These are phyloP conservation scores for Dicrurus megarhynchus DNA, from an alignment of 2,113 vertebrate genomes.

Conservation along the genomic window DNA sequence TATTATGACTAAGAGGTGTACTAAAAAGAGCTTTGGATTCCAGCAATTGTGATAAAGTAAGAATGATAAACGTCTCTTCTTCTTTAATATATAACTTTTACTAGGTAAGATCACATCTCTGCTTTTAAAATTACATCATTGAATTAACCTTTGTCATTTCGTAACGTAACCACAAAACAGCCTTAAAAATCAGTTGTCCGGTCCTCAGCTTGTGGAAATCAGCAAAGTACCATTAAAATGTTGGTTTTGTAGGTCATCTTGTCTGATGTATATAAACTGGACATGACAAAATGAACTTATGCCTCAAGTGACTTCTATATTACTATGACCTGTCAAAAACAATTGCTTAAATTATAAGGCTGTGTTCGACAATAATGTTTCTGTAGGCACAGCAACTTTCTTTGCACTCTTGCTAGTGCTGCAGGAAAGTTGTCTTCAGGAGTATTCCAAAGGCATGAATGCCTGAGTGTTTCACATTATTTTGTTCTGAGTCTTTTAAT, in stretches of 20 bases:
- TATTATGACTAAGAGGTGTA: not conserved
- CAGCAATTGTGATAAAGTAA: not conserved
- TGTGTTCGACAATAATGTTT: not conserved
- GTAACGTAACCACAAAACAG: not conserved
- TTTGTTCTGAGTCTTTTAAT: not conserved
- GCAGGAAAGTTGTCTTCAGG: not conserved
- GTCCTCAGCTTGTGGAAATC: not conserved
- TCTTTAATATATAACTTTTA: not conserved
- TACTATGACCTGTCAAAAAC: constrained; percentile 23
- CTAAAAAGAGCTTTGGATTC: not conserved
- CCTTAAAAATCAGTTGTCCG: not conserved
- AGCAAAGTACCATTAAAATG: not conserved
- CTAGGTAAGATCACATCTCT: not conserved
- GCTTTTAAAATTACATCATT: not conserved
- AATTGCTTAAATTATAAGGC: not conserved
- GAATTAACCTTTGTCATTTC: not conserved
- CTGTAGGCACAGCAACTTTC: not conserved
- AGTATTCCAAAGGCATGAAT: not conserved
- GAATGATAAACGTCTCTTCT: not conserved
- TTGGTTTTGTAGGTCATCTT: not conserved
- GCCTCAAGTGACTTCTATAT: constrained; percentile 6
- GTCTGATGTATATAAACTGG: not conserved
- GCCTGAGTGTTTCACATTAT: not conserved
- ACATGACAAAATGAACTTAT: constrained; percentile 20
- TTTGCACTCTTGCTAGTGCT: not conserved